Percentiles rank a stretch among this genome's conserved stretches.
phyloP scores from a whole-genome alignment of 2,113 vertebrate species.

The Seriola quinqueradiata region DNA sequence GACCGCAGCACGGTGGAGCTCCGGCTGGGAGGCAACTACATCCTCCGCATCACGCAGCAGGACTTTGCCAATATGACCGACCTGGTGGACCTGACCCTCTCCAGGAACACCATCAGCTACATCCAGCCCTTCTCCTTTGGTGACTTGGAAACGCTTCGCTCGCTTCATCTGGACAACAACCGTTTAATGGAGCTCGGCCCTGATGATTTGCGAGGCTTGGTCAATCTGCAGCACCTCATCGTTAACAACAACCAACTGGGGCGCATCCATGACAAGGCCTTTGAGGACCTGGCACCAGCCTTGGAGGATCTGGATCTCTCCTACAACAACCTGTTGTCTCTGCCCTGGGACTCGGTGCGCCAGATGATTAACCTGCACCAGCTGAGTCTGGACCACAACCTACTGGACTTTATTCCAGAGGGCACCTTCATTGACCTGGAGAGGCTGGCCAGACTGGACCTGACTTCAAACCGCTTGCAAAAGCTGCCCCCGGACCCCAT shows the following conservation, averaged over 20 bases:
- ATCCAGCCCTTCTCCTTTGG: slow-evolving; percentile 95
- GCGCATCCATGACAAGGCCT: slow-evolving; percentile 88
- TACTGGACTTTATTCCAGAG: slow-evolving; percentile 93
- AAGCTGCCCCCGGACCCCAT: slow-evolving; percentile 94
- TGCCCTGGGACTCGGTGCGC: slow-evolving; percentile 92
- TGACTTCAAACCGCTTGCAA: slow-evolving; percentile 94
- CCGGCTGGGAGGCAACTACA: slow-evolving; percentile 94
- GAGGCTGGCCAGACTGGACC: slow-evolving; percentile 89
- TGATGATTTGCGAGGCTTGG: slow-evolving; percentile 90
- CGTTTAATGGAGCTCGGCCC: slow-evolving; percentile 90
- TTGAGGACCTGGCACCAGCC: slow-evolving; percentile 90
- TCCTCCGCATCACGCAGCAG: slow-evolving; percentile 90
- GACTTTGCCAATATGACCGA: slow-evolving; percentile 97
- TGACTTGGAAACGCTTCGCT: slow-evolving; percentile 93
- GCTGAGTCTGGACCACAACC: slow-evolving; percentile 95
- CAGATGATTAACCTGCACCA: slow-evolving; percentile 95
- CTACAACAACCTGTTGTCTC: slow-evolving; percentile 90
- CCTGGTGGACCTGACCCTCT: slow-evolving; percentile 94
- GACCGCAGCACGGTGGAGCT: slow-evolving; percentile 94
- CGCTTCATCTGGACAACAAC: slow-evolving; percentile 94
- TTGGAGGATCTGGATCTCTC: slow-evolving; percentile 95
- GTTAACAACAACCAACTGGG: slow-evolving; percentile 95
- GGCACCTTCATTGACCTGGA: slow-evolving; percentile 92
- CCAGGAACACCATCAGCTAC: slow-evolving; percentile 94
- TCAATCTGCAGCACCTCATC: slow-evolving; percentile 95